Base-by-base conservation (phyloP, 1,140 invertebrate species). In the Macrotrachela quadricornifera region DNA sequence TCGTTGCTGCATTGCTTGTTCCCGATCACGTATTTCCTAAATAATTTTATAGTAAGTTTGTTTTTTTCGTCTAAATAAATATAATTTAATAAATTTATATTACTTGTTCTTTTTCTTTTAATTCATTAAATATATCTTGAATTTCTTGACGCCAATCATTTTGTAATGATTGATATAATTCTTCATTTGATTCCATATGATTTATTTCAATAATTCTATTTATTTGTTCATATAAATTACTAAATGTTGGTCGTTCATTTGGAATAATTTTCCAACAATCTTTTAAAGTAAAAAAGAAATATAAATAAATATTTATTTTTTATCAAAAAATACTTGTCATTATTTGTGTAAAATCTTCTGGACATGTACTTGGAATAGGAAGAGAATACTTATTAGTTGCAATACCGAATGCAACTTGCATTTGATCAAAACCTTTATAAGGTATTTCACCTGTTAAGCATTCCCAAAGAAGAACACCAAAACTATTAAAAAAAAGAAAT, bases 401-500 rank as follows among this genome's bases (percentile, higher is more conserved):
- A 38, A 96, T 88, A 17, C 88, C 87, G 68, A 92, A 96, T 0
- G 87, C 87, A 17, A 96, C 82, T 17, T 87, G 85, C 54, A 92
- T 69, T 40, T 84, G 81, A 72, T 95, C 85, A 60, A 95, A 38
- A 49, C 36, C 86, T 72, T 90, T 90, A 67, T 96, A 96, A 3
- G 91, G 90, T 10, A 81, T 87, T 73, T 96, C 87, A 37, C 87
- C 88, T 1, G 90, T 95, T 48, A 96, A 74, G 42, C 95, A 71
- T 71, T 96, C 90, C 91, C 91, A 96, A 11, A 95, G 71, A 17
- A 95, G 71, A 17, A 96, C 87, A 49, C 88, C 91, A 72, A 91
- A 96, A 64, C 80, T 30, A 30, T 2, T 4, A 30, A 4, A 30
- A 4, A 30, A 30, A 30, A n/a, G n/a, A n/a, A n/a, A n/a, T n/a